Conservation (phyloP, 2,888 invertebrate genomes). For the Dasypogon diadema region DNA sequence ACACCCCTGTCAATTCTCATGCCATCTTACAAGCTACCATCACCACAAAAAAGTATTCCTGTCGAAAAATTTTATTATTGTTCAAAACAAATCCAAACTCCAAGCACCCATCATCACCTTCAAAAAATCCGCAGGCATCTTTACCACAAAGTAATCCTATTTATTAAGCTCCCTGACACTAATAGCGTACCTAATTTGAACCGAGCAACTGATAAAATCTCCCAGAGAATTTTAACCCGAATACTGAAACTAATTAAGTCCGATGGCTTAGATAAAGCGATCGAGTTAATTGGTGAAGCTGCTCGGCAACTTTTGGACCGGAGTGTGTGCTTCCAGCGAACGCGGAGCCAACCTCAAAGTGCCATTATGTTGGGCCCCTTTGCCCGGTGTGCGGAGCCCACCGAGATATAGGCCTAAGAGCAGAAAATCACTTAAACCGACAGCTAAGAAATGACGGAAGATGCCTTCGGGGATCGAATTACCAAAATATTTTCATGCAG, state of each 20-base stretch:
- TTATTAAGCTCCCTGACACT: conserved; percentile 46
- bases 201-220: conserved; percentile 39
- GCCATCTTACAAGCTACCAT: too few species aligned
- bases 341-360: neutral
- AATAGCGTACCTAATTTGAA: conserved; percentile 45
- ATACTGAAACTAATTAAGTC: conserved; percentile 48
- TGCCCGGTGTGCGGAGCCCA: conserved; percentile 1
- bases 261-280: conserved; percentile 51
- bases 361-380: neutral
- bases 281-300: conserved; percentile 50
- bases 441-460: conserved; percentile 33
- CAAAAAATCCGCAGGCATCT: neutral
- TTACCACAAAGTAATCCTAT: conserved; percentile 21
- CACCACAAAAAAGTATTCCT: too few species aligned
- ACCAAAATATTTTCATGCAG: conserved; percentile 68
- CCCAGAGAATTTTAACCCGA: conserved; percentile 42
- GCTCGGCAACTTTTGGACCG: conserved; percentile 17
- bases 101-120: neutral
- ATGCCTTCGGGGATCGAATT: conserved; percentile 63
- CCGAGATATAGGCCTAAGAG: conserved; percentile 29
- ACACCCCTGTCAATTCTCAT: too few species aligned
- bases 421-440: neutral
- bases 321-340: conserved; percentile 34
- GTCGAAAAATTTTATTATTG: too few species aligned
- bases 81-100: too few species aligned